These are phyloP conservation scores for Montipora cactus DNA, from an alignment of 64 coral and sea anemone species.

Conservation along the genomic window DNA sequence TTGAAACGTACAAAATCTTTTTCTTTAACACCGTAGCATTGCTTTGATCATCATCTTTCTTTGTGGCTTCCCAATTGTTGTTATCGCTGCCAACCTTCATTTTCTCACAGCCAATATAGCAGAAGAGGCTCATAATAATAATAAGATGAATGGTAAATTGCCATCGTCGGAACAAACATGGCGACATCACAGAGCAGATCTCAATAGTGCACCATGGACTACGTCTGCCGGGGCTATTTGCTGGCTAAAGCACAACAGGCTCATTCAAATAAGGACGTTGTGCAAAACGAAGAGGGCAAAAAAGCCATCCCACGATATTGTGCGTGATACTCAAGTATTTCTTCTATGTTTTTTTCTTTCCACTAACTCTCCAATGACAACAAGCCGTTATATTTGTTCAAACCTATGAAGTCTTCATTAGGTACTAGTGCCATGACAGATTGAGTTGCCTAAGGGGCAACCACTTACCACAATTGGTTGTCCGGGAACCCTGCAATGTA, in stretches of 20 bases:
- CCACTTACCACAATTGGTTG: background rate
- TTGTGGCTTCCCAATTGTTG: background rate
- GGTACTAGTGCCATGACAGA: background rate
- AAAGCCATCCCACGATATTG: background rate
- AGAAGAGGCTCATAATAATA: background rate
- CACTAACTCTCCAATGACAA: background rate
- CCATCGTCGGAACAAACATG: background rate
- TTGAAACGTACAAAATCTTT: too few relatives aligned
- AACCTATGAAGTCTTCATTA: background rate
- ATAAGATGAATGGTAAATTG: background rate
- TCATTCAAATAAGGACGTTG: background rate
- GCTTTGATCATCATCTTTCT: slow-evolving; percentile 15
- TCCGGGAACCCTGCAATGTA: too few relatives aligned
- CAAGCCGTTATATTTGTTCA: background rate
- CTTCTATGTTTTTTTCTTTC: background rate
- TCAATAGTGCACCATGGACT: slow-evolving; percentile 24
- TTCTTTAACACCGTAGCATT: background rate
- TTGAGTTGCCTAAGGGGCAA: background rate
- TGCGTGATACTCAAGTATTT: background rate
- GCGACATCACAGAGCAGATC: slow-evolving; percentile 14
- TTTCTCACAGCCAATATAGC: background rate
- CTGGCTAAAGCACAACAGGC: slow-evolving; percentile 20
- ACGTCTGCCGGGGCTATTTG: background rate
- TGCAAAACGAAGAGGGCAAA: background rate
- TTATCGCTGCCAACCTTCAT: background rate